Base-by-base conservation (phyloP, 2,888 invertebrate species). In the Drosophila kanekoi region DNA sequence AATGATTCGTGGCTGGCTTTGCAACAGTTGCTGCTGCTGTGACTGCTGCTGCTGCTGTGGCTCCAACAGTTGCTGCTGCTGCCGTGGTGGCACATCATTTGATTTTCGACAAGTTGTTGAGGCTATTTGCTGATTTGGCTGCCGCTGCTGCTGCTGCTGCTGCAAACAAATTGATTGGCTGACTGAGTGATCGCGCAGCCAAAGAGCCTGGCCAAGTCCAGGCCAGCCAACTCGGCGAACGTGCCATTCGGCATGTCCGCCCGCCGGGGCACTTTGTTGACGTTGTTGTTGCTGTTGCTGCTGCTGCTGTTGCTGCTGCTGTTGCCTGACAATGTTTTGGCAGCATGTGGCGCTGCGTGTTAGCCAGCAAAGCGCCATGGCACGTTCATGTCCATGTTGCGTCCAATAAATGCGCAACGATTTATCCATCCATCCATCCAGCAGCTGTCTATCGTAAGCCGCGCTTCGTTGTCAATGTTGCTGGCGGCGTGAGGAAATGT, bases 401-500 rank as follows among this genome's bases (percentile, higher is more conserved):
- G 66, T 84, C 63, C 65, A 87, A 82, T 75, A 81, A 85, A 79
- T 75, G 75, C 70, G 66, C 86, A 86, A 72, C 89, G 79, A 88
- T 88, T 84, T 84, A 88, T 78, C 75, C 81, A 77, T 63, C 70
- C 71, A 73, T 28, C 28, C 28, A 28, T 23, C 23, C 33, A 10
- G 60, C 59, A 74, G 65, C 79, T 86, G 87, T 86, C 87, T 87
- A 88, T 66, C 47, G 11, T 57, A 48, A 71, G 52, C 48, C 47
- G 57, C 56, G 63, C 72, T 63, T 66, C 70, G 62, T 51, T 77
- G 83, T 72, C 77, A 71, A 68, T 76, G 75, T 61, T 76, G 79
- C 79, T 89, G 85, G 81, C 83, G 91, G 90, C 90, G 91, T 91
- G 90, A 90, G 90, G 91, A 91, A 90, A 90, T 90, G 91, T 87